phyloP scores from a whole-genome alignment of 2,797 vertebrate genomes.

The Gallirallus australis region DNA sequence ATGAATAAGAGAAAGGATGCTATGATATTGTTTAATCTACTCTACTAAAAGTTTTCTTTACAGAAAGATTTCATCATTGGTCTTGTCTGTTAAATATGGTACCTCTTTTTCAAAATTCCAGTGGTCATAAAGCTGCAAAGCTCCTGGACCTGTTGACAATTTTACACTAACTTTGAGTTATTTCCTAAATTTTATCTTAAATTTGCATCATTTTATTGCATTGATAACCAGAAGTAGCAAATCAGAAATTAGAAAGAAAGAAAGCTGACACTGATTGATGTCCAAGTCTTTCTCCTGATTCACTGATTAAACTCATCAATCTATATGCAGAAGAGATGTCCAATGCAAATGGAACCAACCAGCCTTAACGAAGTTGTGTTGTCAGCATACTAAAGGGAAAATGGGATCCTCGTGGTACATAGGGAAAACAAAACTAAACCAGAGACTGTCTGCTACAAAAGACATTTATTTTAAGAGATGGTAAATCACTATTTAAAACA shows the following conservation, averaged over 20 bases:
- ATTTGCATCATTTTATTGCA: constrained; percentile 65
- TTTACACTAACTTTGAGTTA: constrained; percentile 52
- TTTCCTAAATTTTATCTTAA: constrained; percentile 70
- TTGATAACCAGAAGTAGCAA: constrained; percentile 81
- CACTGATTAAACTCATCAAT: constrained; percentile 99
- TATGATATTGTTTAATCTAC: not conserved
- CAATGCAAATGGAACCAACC: constrained; percentile 95
- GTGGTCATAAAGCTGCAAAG: not conserved
- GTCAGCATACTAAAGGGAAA: constrained; percentile 87
- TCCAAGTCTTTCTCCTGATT: constrained; percentile 94
- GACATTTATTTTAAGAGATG: constrained; percentile 29
- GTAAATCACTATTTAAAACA: constrained; percentile 54
- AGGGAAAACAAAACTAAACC: constrained; percentile 40
- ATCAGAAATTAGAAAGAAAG: constrained; percentile 86
- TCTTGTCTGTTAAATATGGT: not conserved
- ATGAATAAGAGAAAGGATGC: not conserved
- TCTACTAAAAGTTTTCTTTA: not conserved
- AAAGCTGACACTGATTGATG: constrained; percentile 93
- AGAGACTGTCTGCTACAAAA: not conserved
- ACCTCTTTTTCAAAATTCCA: not conserved
- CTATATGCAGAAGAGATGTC: constrained; percentile 97
- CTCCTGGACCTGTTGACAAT: constrained; percentile 13
- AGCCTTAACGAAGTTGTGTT: constrained; percentile 92
- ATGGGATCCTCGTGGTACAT: constrained; percentile 44
- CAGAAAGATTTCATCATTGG: not conserved